Evolutionary conservation across 2,797 vertebrate genomes (phyloP).

Genomic region (Clamator glandarius): DNA sequence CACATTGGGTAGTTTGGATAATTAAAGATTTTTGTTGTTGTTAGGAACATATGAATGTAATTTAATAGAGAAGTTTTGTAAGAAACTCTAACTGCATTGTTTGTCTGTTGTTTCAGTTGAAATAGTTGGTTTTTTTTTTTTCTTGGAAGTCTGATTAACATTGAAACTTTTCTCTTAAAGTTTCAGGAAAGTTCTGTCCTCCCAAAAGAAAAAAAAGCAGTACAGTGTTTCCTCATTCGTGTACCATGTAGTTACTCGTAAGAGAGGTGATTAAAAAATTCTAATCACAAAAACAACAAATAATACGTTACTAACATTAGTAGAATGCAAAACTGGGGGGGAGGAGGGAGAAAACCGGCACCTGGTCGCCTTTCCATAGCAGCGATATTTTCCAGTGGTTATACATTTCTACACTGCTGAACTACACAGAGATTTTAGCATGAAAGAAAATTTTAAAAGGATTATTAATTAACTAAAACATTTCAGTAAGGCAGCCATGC

Average conservation of each 20-base stretch:
- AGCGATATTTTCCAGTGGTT: too few species aligned
- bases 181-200: conserved; percentile 7
- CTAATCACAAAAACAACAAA: neutral
- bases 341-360: neutral
- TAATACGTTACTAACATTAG: neutral
- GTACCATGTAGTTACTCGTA: neutral
- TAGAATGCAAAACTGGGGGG: neutral
- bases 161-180: conserved; percentile 1
- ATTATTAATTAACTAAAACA: too few species aligned
- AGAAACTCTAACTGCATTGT: conserved; percentile 53
- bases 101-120: conserved; percentile 37
- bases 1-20: conserved; percentile 51
- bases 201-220: neutral
- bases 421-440: too few species aligned
- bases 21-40: conserved; percentile 57
- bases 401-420: too few species aligned
- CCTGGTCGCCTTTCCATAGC: neutral
- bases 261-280: neutral
- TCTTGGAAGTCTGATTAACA: conserved; percentile 8
- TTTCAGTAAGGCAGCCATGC: too few species aligned
- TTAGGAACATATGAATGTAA: conserved; percentile 58
- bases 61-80: conserved; percentile 58
- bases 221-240: neutral
- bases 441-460: too few species aligned
- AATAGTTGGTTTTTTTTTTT: conserved; percentile 1